Conservation (phyloP, 2,797 vertebrate genomes). For the Australoheros facetus region DNA sequence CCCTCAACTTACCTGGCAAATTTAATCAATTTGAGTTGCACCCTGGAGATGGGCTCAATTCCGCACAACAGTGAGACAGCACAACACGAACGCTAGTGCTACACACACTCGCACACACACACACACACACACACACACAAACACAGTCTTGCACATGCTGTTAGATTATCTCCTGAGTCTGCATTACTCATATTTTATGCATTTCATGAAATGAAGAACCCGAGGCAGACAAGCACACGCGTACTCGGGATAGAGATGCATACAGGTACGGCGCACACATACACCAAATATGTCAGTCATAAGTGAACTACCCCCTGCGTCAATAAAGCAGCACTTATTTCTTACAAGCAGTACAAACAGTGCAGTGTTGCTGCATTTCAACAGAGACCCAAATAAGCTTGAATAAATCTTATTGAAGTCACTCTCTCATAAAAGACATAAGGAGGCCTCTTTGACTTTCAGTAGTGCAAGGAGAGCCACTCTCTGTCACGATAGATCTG, state of each 20-base stretch:
- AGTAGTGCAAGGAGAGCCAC: not conserved
- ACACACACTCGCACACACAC: not conserved
- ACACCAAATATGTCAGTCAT: not conserved
- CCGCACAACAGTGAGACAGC: conserved; percentile 52
- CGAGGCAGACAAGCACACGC: not conserved
- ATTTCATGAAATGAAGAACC: conserved; percentile 17
- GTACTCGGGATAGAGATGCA: not conserved
- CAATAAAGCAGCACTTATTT: conserved; percentile 32
- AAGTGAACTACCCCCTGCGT: conserved; percentile 4
- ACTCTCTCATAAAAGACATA: conserved; percentile 8
- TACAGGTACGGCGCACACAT: not conserved
- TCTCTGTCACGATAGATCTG: not conserved
- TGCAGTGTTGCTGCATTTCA: conserved; percentile 14
- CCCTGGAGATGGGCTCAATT: conserved; percentile 69
- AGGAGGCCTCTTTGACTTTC: conserved; percentile 30
- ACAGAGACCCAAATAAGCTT: conserved; percentile 40
- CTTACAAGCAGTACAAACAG: conserved; percentile 35
- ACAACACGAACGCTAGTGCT: conserved; percentile 17
- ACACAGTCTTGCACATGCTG: not conserved
- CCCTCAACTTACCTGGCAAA: conserved; percentile 76
- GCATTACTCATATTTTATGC: conserved; percentile 19
- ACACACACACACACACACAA: not conserved
- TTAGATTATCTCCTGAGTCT: conserved; percentile 13
- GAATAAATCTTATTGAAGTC: conserved; percentile 48
- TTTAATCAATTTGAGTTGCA: conserved; percentile 78